Evolutionary conservation across 1,140 invertebrate genomes (phyloP).

Genomic region (Lepidostoma basale): DNA sequence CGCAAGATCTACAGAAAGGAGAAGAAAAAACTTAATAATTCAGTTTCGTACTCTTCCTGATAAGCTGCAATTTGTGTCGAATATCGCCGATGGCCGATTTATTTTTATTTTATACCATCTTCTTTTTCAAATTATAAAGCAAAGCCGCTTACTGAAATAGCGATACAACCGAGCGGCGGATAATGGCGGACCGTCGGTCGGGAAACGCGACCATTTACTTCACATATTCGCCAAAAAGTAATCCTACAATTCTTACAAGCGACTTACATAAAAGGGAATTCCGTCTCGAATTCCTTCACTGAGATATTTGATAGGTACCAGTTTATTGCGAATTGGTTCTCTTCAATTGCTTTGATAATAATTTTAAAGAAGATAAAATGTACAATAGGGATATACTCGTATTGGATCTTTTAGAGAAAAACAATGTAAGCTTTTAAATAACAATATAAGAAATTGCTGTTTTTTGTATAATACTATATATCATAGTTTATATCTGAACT

Average conservation of each 20-base stretch:
- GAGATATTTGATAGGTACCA: neutral
- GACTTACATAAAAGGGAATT: neutral
- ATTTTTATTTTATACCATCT: constrained; percentile 14
- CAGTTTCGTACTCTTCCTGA: neutral
- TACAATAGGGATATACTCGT: constrained; percentile 12
- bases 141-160: constrained; percentile 13
- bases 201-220: neutral
- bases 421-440: too few relatives aligned
- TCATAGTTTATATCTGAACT: too few relatives aligned
- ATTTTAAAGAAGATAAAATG: constrained; percentile 5
- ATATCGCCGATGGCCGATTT: neutral
- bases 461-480: too few relatives aligned
- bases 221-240: constrained; percentile 12
- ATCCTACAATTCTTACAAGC: constrained; percentile 6
- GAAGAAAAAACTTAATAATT: too few relatives aligned
- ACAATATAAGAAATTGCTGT: too few relatives aligned
- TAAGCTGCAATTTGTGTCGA: constrained; percentile 11
- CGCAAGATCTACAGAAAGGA: too few relatives aligned
- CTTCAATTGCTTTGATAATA: neutral
- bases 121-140: constrained; percentile 15
- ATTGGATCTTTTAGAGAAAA: constrained; percentile 7
- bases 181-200: neutral
- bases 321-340: constrained; percentile 4
- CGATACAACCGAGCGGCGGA: neutral
- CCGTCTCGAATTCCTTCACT: neutral